Conservation (phyloP, 2,113 vertebrate genomes). For the Crocuta crocuta region DNA sequence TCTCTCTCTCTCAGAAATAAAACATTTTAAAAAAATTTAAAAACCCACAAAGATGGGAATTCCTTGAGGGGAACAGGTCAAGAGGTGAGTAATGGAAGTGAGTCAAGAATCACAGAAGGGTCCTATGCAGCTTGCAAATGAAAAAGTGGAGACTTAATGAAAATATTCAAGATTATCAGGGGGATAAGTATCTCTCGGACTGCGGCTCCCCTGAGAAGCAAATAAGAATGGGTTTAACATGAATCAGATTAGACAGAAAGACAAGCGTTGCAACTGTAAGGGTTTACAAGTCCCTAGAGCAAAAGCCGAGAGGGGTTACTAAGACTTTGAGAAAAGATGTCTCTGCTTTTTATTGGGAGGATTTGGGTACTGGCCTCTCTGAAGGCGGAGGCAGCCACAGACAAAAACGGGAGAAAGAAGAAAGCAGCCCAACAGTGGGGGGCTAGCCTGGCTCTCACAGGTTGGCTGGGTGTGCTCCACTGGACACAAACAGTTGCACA, state of each 20-base stretch:
- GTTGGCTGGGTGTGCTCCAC: fast-evolving
- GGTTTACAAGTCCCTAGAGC: background rate
- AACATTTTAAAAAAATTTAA: too few relatives aligned
- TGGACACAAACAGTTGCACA: background rate
- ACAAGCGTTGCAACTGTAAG: background rate
- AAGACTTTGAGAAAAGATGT: background rate
- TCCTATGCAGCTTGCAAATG: background rate
- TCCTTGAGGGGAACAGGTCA: background rate
- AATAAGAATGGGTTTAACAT: background rate
- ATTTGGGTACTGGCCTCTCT: background rate
- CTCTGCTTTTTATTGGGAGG: background rate
- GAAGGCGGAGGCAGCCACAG: background rate
- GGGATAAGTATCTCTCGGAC: background rate
- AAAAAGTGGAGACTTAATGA: background rate
- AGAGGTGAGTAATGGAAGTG: background rate
- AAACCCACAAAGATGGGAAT: background rate
- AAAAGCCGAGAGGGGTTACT: background rate
- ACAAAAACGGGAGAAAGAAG: background rate
- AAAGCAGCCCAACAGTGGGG: background rate
- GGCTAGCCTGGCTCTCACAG: background rate
- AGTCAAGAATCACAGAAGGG: background rate
- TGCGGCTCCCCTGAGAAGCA: background rate
- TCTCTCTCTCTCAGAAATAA: too few relatives aligned
- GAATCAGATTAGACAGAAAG: conserved; percentile 46
- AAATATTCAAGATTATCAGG: background rate